Evolutionary conservation across 2,888 invertebrate genomes (phyloP), one percentile per base, ranked within the genome.

Genomic region (Bursaphelenchus okinawaensis): DNA sequence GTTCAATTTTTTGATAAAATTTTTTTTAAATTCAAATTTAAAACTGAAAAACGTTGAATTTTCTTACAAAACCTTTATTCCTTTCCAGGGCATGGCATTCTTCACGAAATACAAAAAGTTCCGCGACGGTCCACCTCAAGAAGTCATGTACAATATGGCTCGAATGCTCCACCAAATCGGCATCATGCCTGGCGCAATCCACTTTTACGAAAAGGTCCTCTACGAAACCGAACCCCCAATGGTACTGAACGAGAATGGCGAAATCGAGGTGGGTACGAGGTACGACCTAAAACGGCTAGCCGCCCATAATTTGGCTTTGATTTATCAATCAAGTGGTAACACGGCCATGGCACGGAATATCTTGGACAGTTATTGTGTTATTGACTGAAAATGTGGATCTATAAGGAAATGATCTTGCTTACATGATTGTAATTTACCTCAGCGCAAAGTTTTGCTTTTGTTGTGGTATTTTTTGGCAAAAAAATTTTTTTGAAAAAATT

Each of bases 261-360:
- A 62, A 8, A 57, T 51, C 16, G 67, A 72, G 23, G 20, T 20
- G 7, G 62, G 71, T 31, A 27, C 58, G 22, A 52, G 59, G 26
- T 82, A 76, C 65, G 78, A 80, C 66, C 66, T 81, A 27, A 68
- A 71, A 52, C 74, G 71, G 12, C 68, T 76, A 63, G 78, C 81
- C 22, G 82, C 83, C 7, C 80, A 83, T 69, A 83, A 83, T 59
- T 68, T 83, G 50, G 76, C 80, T 7, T 63, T 78, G 27, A 80
- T 83, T 57, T 83, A 82, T 67, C 68, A 75, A 24, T 65, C 71
- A n/a, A 75, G 74, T 65, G 79, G 80, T 54, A 83, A 83, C 58
- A 59, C 67, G 4, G 65, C 63, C 16, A 65, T 78, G 22, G 82
- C 82, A 7, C 56, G 77, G 24, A 63, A 72, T 9, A 68, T 81